A percentile compares a stretch with the other conserved stretches of the same genome.
Evolutionary conservation across 2,797 vertebrate species (phyloP).

Genomic region (Vultur gryphus): DNA sequence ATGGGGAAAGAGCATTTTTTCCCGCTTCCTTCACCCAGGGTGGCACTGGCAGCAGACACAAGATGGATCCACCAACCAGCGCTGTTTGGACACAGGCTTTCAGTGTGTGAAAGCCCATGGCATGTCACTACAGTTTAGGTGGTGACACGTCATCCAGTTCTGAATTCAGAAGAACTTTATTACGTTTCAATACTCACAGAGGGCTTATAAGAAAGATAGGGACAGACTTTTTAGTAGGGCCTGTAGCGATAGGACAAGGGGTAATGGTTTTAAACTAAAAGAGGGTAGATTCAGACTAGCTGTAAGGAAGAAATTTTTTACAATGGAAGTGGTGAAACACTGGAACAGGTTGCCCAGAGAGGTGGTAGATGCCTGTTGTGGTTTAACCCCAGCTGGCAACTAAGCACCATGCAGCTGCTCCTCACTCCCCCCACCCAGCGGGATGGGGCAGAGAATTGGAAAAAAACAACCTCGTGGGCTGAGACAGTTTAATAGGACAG

Average conservation of each 20-base stretch:
- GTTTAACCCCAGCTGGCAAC: no score
- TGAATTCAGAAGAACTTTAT: not conserved
- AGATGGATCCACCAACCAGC: not conserved
- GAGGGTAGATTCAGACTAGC: not conserved
- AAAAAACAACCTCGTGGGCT: no score
- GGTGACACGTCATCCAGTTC: not conserved
- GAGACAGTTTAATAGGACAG: no score
- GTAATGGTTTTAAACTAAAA: not conserved
- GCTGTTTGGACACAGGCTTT: not conserved
- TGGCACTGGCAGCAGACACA: not conserved
- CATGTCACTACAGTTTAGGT: not conserved
- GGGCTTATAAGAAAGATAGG: not conserved
- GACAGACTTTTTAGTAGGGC: not conserved
- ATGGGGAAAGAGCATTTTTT: not conserved
- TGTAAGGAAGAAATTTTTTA: not conserved
- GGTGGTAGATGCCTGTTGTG: no score
- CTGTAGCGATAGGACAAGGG: not conserved
- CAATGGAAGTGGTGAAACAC: not conserved
- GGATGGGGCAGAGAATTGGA: no score
- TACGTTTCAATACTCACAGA: not conserved
- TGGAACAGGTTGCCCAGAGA: not conserved
- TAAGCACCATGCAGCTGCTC: no score
- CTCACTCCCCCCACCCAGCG: no score
- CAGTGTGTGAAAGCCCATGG: rapidly evolving
- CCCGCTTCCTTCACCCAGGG: not conserved